phyloP scores from a whole-genome alignment of 2,113 vertebrate species.

The Cottus gobio region DNA sequence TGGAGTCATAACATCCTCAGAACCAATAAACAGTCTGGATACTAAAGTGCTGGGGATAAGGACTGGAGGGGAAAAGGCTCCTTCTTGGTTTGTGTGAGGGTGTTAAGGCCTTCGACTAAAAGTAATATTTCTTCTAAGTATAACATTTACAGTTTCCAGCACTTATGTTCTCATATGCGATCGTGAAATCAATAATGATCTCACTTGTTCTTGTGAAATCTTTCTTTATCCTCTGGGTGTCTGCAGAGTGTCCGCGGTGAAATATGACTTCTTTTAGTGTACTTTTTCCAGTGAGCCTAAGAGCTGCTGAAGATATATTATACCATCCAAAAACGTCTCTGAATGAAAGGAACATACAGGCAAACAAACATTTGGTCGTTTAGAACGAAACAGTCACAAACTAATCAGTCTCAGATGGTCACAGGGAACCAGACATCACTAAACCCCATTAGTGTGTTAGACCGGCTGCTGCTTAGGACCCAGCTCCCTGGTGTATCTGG shows the following conservation, averaged over 20 bases:
- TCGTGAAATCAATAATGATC: conserved; percentile 68
- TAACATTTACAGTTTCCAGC: conserved; percentile 66
- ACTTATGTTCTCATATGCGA: conserved; percentile 55
- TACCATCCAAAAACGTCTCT: conserved; percentile 49
- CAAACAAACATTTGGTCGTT: conserved; percentile 45
- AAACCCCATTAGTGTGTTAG: conserved; percentile 76
- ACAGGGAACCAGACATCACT: conserved; percentile 65
- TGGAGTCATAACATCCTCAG: conserved; percentile 80
- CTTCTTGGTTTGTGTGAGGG: conserved; percentile 25
- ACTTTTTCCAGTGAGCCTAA: conserved; percentile 47
- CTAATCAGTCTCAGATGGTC: conserved; percentile 82
- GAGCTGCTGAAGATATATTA: conserved; percentile 38
- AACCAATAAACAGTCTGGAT: conserved; percentile 79
- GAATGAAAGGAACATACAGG: conserved; percentile 45
- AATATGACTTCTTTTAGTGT: conserved; percentile 55
- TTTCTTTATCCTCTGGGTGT: conserved; percentile 53
- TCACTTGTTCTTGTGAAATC: conserved; percentile 57
- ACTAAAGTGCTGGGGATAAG: conserved; percentile 64
- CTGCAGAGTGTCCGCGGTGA: conserved; percentile 55
- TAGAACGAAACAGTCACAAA: conserved; percentile 58
- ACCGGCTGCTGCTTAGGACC: conserved; percentile 62
- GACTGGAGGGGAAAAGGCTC: conserved; percentile 40
- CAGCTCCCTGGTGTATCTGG: conserved; percentile 69
- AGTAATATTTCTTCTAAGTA: conserved; percentile 65
- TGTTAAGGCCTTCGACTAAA: conserved; percentile 51